Base-by-base conservation (phyloP, 2,113 vertebrate species). In the Camelus dromedarius region DNA sequence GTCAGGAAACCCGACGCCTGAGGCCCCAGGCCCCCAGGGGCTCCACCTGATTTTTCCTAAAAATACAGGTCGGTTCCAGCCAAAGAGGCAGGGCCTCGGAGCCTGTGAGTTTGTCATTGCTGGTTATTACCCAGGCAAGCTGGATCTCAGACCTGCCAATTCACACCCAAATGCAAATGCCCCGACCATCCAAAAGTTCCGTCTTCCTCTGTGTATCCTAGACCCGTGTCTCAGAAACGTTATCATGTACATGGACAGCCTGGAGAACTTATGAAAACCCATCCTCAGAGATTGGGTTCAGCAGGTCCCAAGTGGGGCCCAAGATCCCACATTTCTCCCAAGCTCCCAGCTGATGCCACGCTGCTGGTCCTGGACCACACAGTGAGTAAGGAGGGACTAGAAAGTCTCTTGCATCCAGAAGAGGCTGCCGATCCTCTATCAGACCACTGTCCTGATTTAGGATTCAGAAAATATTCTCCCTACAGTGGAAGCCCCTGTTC, bases 1-100 rank as follows among this genome's bases (percentile, higher is more conserved):
- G 86, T 56, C 93, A 81, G 86, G 87, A 64, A 67, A 93, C 64
- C 89, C 97, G 95, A 81, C 10, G 72, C 95, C 69, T 54, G 91
- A 97, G 96, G 69, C 93, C 93, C 84, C n/a, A 87, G 94, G 96
- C 89, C 82, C 81, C 82, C 81, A 48, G 84, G 42, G 3, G 30
- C 22, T 28, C 35, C 32, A 8, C 9, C 24, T 30, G 13, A 18
- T 48, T 58, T 72, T 70, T 73, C 72, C 76, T 42, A 38, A 50
- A 46, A 64, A 35, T 30, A 64, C 66, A 85, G 54, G 58, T 67
- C n/a, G 30, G 54, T 46, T 66, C 32, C 60, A 52, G 42, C 32
- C 62, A 35, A 3, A 79, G 35, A 30, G 58, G 16, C 64, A 26
- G 52, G 9, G 66, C 11, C 76, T 60, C n/a, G 1, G 73, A 64